Conservation (phyloP, 2,888 invertebrate species). For the Lampropteryx suffumata region DNA sequence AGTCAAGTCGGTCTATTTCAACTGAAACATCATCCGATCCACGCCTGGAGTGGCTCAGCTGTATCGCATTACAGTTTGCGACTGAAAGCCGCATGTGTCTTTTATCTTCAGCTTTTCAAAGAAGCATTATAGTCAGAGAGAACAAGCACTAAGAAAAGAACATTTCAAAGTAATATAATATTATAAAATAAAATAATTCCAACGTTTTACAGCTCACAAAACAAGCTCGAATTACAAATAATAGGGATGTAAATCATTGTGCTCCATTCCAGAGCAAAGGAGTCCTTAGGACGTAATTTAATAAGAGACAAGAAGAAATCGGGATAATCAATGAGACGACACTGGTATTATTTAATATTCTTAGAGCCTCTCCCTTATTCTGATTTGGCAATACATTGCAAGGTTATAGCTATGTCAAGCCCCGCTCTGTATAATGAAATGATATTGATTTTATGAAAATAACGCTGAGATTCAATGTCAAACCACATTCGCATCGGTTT, state of each 20-base stretch:
- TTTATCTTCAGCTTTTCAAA: constrained; percentile 1
- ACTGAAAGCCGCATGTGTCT: constrained; percentile 1
- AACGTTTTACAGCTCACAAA: constrained; percentile 6
- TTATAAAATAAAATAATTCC: background rate
- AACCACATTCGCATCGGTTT: constrained; percentile 44
- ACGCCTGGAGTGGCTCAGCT: constrained; percentile 2
- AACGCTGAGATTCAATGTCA: constrained; percentile 52
- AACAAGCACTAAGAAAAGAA: background rate
- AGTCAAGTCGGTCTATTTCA: background rate
- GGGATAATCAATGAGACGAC: constrained; percentile 17
- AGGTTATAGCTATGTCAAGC: constrained; percentile 15
- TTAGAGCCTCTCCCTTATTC: constrained; percentile 12
- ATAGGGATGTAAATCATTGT: constrained; percentile 8
- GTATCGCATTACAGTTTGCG: constrained; percentile 9
- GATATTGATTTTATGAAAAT: constrained; percentile 53
- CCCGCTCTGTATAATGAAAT: constrained; percentile 31
- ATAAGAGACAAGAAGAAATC: constrained; percentile 22
- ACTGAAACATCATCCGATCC: constrained; percentile 9
- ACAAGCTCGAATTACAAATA: constrained; percentile 12
- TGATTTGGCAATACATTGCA: constrained; percentile 19
- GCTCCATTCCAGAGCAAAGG: constrained; percentile 14
- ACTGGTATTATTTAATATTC: constrained; percentile 17
- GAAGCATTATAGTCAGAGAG: background rate
- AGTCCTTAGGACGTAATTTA: constrained; percentile 18
- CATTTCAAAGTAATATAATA: too few species aligned